Conservation (phyloP, 2,888 invertebrate genomes). For the Bibio marci region DNA sequence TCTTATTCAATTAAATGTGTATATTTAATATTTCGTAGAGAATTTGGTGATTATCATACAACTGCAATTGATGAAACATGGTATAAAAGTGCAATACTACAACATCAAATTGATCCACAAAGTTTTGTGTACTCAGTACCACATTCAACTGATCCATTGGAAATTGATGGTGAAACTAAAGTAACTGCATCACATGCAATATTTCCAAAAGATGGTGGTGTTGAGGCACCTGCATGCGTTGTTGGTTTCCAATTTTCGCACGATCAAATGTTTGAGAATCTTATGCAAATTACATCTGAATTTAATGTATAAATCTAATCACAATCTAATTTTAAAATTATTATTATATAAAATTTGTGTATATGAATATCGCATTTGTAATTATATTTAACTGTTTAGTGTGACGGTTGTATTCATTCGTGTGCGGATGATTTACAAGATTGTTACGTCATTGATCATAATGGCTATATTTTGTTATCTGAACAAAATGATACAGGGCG, state of each 20-base stretch:
- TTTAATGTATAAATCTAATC: slow-evolving; percentile 30
- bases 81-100: slow-evolving; percentile 80
- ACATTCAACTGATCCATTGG: slow-evolving; percentile 30
- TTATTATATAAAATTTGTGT: no score
- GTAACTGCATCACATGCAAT: slow-evolving; percentile 73
- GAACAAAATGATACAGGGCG: slow-evolving; percentile 51
- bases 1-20: slow-evolving; percentile 14
- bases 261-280: slow-evolving; percentile 45
- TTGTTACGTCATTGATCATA: slow-evolving; percentile 83
- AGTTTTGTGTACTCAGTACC: slow-evolving; percentile 66
- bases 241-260: slow-evolving; percentile 76
- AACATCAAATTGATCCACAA: slow-evolving; percentile 58
- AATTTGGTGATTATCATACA: slow-evolving; percentile 59
- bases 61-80: slow-evolving; percentile 76
- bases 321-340: not conserved
- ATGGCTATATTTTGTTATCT: slow-evolving; percentile 65
- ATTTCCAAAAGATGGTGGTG: slow-evolving; percentile 58
- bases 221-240: slow-evolving; percentile 71
- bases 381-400: slow-evolving; percentile 17
- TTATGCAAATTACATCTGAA: slow-evolving; percentile 47
- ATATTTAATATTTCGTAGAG: slow-evolving; percentile 27
- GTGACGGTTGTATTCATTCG: slow-evolving; percentile 33
- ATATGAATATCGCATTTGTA: no score
- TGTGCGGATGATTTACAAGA: slow-evolving; percentile 45
- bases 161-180: slow-evolving; percentile 36